A percentile compares a stretch with the other conserved stretches of the same genome.
Evolutionary conservation across 2,113 vertebrate species (phyloP).

Genomic region (Sylvia atricapilla): DNA sequence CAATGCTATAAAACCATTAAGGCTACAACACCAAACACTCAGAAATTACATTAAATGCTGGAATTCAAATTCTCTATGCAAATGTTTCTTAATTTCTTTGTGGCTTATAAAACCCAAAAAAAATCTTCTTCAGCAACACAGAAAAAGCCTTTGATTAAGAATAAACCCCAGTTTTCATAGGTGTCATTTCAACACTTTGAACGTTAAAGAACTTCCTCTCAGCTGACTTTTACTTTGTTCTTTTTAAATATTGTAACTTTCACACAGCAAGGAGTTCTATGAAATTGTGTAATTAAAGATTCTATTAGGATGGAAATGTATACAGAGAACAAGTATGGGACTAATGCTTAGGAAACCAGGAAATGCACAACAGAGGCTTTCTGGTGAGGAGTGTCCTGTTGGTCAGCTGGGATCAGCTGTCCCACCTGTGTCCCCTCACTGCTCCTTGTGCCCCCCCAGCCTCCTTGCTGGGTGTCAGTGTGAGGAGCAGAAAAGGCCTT

Average conservation of each 20-base stretch:
- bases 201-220: not conserved
- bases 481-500: not conserved
- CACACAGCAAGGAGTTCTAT: not conserved
- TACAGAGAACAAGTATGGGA: not conserved
- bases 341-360: not conserved
- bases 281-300: not conserved
- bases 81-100: not conserved
- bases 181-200: constrained; percentile 6
- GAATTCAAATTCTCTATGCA: not conserved
- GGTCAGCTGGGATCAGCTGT: not conserved
- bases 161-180: not conserved
- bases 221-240: not conserved
- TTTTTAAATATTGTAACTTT: not conserved
- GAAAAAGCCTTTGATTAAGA: not conserved
- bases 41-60: not conserved
- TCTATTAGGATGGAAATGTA: not conserved
- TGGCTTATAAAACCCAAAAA: not conserved
- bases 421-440: not conserved
- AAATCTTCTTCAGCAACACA: not conserved
- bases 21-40: not conserved
- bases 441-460: not conserved
- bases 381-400: not conserved
- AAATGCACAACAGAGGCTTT: not conserved
- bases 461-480: not conserved
- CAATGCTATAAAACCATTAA: not conserved